Evolutionary conservation across 2,888 invertebrate genomes (phyloP).

Genomic region (Cantharis flavilabris): DNA sequence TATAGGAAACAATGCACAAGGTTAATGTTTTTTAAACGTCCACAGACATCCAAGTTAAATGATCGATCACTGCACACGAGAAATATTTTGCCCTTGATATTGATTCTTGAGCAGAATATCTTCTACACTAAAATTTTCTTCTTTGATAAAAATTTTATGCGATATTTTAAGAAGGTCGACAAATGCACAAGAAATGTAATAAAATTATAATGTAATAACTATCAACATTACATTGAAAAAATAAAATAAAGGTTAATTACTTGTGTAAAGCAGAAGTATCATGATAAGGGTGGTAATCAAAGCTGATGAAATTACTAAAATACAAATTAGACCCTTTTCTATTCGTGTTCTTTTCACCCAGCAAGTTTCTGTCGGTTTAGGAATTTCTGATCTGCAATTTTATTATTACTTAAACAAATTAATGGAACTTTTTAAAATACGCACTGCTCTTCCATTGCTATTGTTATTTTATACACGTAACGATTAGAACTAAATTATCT

Average conservation of each 20-base stretch:
- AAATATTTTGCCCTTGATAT: not conserved
- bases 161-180: not conserved
- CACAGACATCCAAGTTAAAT: not conserved
- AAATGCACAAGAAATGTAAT: not conserved
- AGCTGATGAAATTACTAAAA: not conserved
- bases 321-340: conserved; percentile 2
- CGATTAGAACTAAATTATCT: not conserved
- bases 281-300: not conserved
- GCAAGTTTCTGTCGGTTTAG: not conserved
- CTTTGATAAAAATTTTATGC: not conserved
- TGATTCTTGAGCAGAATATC: not conserved
- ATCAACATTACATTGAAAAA: not conserved
- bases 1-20: not conserved
- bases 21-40: not conserved
- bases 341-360: conserved; percentile 2
- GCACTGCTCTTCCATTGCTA: not conserved
- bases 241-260: not conserved
- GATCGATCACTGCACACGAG: not conserved
- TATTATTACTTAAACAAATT: not conserved
- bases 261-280: conserved; percentile 7
- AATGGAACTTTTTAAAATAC: not conserved
- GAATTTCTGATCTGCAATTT: not conserved
- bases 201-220: not conserved
- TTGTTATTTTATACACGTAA: not conserved
- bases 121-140: not conserved